A percentile compares a stretch with the other conserved stretches of the same genome.
These are phyloP conservation scores for fruit fly (Drosophila melanogaster) DNA, from an alignment of 1,140 invertebrate genomes.

Conservation along the genomic window DNA sequence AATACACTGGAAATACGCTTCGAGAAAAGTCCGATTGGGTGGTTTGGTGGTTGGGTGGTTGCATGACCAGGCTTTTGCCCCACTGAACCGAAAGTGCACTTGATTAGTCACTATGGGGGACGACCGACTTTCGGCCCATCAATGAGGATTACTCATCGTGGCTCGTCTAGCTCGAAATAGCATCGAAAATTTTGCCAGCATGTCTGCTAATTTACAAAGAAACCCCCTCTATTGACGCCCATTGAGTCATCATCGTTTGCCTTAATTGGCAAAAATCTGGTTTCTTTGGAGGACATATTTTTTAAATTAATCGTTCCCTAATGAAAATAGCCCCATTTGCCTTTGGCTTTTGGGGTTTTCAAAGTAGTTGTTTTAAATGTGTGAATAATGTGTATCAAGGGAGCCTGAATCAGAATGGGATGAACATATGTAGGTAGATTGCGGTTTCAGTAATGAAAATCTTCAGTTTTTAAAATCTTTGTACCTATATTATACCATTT, in stretches of 20 bases:
- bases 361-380: neutral
- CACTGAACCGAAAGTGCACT: slow-evolving; percentile 16
- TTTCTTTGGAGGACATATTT: slow-evolving; percentile 3
- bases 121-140: slow-evolving; percentile 5
- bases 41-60: slow-evolving; percentile 2
- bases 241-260: slow-evolving; percentile 30
- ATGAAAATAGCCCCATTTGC: neutral
- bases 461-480: no score
- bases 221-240: slow-evolving; percentile 10
- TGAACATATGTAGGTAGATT: slow-evolving; percentile 3
- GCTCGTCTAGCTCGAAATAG: slow-evolving; percentile 19
- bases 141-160: slow-evolving; percentile 16
- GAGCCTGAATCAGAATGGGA: neutral
- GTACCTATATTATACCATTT: no score
- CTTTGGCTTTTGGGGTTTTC: neutral
- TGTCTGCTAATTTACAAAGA: slow-evolving; percentile 17
- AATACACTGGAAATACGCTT: slow-evolving; percentile 5
- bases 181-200: slow-evolving; percentile 2
- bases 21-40: slow-evolving; percentile 18
- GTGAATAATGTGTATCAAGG: slow-evolving; percentile 10
- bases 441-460: no score
- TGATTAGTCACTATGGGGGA: slow-evolving; percentile 14
- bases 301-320: slow-evolving; percentile 3
- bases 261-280: slow-evolving; percentile 3
- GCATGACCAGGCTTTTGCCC: slow-evolving; percentile 5